Percentiles rank a stretch among this genome's conserved stretches.
phyloP scores from a whole-genome alignment of 2,797 vertebrate species.

The Cryptoprocta ferox region DNA sequence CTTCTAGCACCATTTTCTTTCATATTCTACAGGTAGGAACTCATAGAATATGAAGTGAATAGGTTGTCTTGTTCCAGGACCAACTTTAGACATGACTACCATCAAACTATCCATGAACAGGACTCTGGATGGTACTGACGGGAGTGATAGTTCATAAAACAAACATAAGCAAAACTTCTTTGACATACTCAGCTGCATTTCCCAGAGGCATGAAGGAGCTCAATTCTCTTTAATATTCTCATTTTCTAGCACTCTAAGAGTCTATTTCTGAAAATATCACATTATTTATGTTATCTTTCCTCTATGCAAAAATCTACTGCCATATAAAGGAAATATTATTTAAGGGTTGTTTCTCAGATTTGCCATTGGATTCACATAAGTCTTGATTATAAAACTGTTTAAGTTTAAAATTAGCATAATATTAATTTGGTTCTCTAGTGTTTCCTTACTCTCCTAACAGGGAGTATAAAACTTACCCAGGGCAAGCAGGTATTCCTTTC shows the following conservation, averaged over 20 bases:
- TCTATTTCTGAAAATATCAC: conserved; percentile 25
- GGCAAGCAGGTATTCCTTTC: background rate
- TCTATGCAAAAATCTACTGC: background rate
- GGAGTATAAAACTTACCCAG: background rate
- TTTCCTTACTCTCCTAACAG: background rate
- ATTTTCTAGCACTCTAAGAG: background rate
- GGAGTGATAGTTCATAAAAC: background rate
- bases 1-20: background rate
- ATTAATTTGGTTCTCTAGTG: background rate
- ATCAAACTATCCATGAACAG: background rate
- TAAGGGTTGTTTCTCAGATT: background rate
- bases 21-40: background rate
- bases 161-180: background rate
- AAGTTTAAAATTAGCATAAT: background rate
- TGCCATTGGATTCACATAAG: background rate
- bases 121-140: background rate
- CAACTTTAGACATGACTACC: background rate
- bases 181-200: background rate
- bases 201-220: background rate
- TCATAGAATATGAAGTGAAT: background rate
- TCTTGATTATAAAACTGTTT: background rate
- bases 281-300: background rate
- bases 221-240: background rate
- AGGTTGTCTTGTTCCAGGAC: background rate
- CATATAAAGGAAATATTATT: background rate